phyloP scores from a whole-genome alignment of 2,797 vertebrate species.

The Chiloscyllium punctatum region DNA sequence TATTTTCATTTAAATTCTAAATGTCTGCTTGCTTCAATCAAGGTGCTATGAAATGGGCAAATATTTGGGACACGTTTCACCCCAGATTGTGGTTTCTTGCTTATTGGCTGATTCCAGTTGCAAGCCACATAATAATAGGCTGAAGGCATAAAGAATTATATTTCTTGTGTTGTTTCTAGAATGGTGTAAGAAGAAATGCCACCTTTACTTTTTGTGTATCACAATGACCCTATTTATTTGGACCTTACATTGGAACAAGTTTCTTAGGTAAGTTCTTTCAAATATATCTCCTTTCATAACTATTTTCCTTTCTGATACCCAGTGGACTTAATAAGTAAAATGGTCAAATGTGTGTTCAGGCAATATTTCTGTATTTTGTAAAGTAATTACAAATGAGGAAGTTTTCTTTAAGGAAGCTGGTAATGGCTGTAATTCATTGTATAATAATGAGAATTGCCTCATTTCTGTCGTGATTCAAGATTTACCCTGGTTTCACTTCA shows the following conservation, averaged over 20 bases:
- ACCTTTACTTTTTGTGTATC: not conserved
- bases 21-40: not conserved
- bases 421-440: not conserved
- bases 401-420: not conserved
- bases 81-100: not conserved
- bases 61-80: not conserved
- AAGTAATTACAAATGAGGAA: not conserved
- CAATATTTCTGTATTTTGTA: not conserved
- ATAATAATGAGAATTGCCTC: not conserved
- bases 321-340: not conserved
- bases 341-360: not conserved
- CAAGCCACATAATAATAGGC: not conserved
- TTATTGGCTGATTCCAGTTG: not conserved
- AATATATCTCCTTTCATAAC: not conserved
- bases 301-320: not conserved
- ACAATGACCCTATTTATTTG: not conserved
- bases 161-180: not conserved
- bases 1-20: not conserved
- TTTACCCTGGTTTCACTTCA: not conserved
- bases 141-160: not conserved
- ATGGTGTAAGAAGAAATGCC: not conserved
- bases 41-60: not conserved
- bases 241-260: not conserved
- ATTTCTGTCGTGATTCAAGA: not conserved
- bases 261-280: not conserved